Percentiles rank a stretch among this genome's conserved stretches.
These are phyloP conservation scores for Hypothenemus hampei DNA, from an alignment of 1,140 invertebrate species.

Conservation along the genomic window DNA sequence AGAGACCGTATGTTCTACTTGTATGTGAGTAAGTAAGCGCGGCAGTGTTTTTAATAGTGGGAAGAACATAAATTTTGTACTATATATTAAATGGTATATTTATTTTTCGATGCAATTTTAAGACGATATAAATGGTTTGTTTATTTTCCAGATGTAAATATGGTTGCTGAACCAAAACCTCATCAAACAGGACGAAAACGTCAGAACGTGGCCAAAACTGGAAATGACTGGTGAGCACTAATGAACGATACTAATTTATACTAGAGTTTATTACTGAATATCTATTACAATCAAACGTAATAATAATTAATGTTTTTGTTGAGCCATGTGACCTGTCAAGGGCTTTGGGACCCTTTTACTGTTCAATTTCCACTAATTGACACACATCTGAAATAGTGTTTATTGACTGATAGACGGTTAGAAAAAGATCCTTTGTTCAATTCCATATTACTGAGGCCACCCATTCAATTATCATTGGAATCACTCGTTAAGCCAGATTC, in stretches of 20 bases:
- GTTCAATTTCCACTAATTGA: too few species aligned
- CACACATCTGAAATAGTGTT: too few species aligned
- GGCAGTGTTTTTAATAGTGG: slow-evolving; percentile 21
- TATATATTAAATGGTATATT: slow-evolving; percentile 6
- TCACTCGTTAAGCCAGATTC: too few species aligned
- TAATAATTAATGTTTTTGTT: neutral
- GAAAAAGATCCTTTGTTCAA: too few species aligned
- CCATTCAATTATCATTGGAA: too few species aligned
- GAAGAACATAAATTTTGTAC: slow-evolving; percentile 12
- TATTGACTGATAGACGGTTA: too few species aligned
- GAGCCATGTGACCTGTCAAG: neutral
- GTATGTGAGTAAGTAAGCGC: slow-evolving; percentile 9
- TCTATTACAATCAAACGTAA: neutral
- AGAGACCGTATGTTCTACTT: slow-evolving; percentile 3
- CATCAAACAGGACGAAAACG: slow-evolving; percentile 76
- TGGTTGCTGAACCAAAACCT: slow-evolving; percentile 78
- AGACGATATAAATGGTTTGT: slow-evolving; percentile 4
- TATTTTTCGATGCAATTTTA: slow-evolving; percentile 8
- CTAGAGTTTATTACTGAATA: neutral
- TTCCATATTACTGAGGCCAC: too few species aligned
- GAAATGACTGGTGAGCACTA: slow-evolving; percentile 78
- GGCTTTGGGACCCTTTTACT: neutral
- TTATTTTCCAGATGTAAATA: slow-evolving; percentile 67
- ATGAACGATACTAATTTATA: slow-evolving; percentile 25
- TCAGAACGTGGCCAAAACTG: slow-evolving; percentile 73